Percentiles rank a stretch among this genome's conserved stretches.
Evolutionary conservation across 2,113 vertebrate genomes (phyloP).

Genomic region (Aldabrachelys gigantea): DNA sequence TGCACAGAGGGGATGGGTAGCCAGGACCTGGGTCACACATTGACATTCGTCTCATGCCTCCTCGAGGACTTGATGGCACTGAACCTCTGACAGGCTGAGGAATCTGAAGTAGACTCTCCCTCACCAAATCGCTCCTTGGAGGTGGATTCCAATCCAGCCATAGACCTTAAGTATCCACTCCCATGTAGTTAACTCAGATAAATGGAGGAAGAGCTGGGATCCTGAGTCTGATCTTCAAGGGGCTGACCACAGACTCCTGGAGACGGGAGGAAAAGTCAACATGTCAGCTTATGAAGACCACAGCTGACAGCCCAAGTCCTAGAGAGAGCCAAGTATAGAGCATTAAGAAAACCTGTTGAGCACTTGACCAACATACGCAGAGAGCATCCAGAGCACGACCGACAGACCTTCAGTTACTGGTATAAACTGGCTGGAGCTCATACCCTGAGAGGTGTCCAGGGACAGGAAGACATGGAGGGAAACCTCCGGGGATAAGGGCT

Average conservation of each 20-base stretch:
- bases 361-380: background rate
- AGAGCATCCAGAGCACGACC: background rate
- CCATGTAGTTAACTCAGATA: background rate
- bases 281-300: background rate
- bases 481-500: background rate
- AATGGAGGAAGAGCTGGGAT: background rate
- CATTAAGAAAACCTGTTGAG: background rate
- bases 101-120: background rate
- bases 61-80: background rate
- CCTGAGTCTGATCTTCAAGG: background rate
- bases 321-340: background rate
- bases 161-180: background rate
- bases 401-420: background rate
- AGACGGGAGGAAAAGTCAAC: background rate
- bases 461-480: background rate
- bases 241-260: background rate
- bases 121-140: background rate
- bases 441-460: too few relatives aligned
- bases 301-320: background rate
- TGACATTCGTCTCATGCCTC: background rate
- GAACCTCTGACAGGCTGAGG: background rate
- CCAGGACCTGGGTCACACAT: background rate
- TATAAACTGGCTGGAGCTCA: background rate
- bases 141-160: background rate
- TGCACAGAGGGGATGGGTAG: background rate